These are phyloP conservation scores for Bombyx mandarina DNA, from an alignment of 1,140 invertebrate species.

Conservation along the genomic window DNA sequence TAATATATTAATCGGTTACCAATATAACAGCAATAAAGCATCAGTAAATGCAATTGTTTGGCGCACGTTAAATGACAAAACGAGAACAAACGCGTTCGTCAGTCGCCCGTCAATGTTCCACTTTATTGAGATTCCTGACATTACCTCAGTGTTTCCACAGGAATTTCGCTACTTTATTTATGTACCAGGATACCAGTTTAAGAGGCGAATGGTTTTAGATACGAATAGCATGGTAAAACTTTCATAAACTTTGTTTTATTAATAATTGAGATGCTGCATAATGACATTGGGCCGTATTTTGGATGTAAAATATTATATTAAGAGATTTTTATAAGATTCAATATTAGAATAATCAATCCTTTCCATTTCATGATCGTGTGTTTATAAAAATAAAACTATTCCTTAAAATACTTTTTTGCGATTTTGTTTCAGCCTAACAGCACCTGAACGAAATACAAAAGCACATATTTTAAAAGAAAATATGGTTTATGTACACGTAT, in stretches of 20 bases:
- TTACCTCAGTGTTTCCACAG: not conserved
- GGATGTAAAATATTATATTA: not conserved
- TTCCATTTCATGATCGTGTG: too few species aligned
- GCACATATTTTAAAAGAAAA: too few species aligned
- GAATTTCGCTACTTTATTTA: slow-evolving; percentile 4
- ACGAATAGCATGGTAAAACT: not conserved
- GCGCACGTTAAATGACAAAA: slow-evolving; percentile 29
- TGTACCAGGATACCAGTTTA: not conserved
- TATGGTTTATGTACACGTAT: too few species aligned
- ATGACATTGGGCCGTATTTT: not conserved
- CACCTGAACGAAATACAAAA: too few species aligned
- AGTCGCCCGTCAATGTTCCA: slow-evolving; percentile 19
- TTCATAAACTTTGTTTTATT: too few species aligned
- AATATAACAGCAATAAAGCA: slow-evolving; percentile 22
- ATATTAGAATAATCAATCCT: not conserved
- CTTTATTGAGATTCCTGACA: slow-evolving; percentile 37
- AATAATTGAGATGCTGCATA: not conserved
- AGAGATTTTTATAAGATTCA: not conserved
- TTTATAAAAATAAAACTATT: too few species aligned
- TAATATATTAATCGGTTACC: slow-evolving; percentile 7
- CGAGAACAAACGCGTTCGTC: slow-evolving; percentile 27
- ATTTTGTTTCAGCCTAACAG: too few species aligned
- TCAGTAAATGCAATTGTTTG: slow-evolving; percentile 24
- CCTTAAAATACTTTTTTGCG: too few species aligned
- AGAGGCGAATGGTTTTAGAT: not conserved